These are phyloP conservation scores for Lophius americanus DNA, from an alignment of 2,797 vertebrate genomes.

Conservation along the genomic window DNA sequence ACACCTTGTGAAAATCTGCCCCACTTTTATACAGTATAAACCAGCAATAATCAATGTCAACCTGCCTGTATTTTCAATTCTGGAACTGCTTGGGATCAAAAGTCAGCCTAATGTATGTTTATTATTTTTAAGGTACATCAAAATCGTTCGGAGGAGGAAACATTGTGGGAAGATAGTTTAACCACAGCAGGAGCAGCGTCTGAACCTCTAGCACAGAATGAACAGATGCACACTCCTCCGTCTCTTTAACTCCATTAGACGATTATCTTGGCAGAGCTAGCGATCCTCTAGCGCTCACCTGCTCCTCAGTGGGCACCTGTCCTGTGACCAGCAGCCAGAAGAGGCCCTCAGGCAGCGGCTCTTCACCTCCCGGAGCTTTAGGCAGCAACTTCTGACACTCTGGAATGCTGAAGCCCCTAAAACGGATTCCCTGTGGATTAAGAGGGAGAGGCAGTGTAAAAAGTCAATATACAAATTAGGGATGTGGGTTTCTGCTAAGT, in stretches of 20 bases:
- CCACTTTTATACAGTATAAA: neutral
- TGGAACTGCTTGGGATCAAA: neutral
- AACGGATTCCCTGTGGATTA: conserved; percentile 89
- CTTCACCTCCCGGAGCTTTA: conserved; percentile 89
- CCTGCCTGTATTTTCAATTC: neutral
- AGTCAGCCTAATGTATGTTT: neutral
- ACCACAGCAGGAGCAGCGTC: neutral
- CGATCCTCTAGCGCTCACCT: conserved; percentile 78
- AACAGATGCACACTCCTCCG: neutral
- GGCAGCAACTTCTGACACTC: conserved; percentile 95
- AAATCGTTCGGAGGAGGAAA: neutral
- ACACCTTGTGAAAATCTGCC: neutral
- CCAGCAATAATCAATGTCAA: neutral
- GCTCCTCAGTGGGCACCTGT: conserved; percentile 91
- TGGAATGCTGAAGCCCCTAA: conserved; percentile 95
- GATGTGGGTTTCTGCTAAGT: too few relatives aligned
- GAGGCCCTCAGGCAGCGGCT: conserved; percentile 95
- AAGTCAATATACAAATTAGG: neutral
- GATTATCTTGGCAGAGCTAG: neutral
- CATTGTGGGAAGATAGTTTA: neutral
- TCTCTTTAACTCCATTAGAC: neutral
- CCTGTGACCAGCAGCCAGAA: conserved; percentile 97
- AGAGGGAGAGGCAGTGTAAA: neutral
- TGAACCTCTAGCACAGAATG: neutral
- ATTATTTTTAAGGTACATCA: neutral